These are phyloP conservation scores for Pachycephala philippinensis DNA, from an alignment of 2,113 vertebrate species.

Conservation along the genomic window DNA sequence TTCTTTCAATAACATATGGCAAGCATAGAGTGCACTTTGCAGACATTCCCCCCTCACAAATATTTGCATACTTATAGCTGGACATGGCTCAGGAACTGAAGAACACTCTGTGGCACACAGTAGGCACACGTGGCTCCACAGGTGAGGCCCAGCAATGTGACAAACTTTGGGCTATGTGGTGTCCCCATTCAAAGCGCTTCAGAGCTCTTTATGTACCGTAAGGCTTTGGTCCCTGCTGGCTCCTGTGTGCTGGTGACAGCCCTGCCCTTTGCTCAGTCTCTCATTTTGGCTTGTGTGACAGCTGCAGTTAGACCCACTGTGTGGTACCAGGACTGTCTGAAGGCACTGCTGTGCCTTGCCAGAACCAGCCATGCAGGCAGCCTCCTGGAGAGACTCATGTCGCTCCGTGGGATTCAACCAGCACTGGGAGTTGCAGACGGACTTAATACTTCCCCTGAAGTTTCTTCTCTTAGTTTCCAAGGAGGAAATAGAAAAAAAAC, in stretches of 20 bases:
- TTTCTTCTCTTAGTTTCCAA: not conserved
- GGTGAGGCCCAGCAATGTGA: not conserved
- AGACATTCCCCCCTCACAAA: not conserved
- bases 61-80: not conserved
- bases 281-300: rapidly evolving
- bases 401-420: not conserved
- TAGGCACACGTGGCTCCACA: not conserved
- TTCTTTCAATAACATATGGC: not conserved
- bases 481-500: not conserved
- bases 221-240: not conserved
- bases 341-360: not conserved
- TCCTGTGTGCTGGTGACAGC: not conserved
- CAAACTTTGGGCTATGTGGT: not conserved
- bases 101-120: too few relatives aligned
- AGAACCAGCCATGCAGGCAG: not conserved
- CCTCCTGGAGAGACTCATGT: rapidly evolving
- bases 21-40: not conserved
- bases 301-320: not conserved
- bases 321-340: not conserved
- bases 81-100: not conserved
- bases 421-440: not conserved
- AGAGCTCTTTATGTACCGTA: not conserved
- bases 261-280: not conserved
- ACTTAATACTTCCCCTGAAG: not conserved
- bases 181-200: not conserved